Percentiles rank a stretch among this genome's conserved stretches.
phyloP scores from a whole-genome alignment of 2,797 vertebrate genomes.

The Alfaro cultratus region DNA sequence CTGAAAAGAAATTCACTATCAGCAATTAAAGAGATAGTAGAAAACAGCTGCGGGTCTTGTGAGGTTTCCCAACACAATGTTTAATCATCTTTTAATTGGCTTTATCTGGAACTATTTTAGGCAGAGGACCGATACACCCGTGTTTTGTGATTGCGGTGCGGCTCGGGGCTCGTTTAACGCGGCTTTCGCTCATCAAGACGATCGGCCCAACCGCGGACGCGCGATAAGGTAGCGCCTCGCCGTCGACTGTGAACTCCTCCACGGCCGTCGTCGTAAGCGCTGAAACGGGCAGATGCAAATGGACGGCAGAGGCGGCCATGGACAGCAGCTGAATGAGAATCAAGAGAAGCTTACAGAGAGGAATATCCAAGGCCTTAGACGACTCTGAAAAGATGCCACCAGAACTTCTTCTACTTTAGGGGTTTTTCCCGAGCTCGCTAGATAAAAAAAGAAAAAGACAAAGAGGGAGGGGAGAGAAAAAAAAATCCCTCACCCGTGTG shows the following conservation, averaged over 20 bases:
- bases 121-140: conserved; percentile 63
- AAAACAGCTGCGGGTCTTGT: conserved; percentile 74
- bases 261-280: conserved; percentile 44
- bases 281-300: conserved; percentile 59
- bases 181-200: conserved; percentile 44
- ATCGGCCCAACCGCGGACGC: conserved; percentile 24
- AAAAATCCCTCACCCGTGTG: conserved; percentile 59
- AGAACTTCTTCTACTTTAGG: conserved; percentile 69
- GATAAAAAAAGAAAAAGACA: conserved; percentile 32
- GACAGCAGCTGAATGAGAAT: conserved; percentile 38
- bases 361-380: conserved; percentile 69
- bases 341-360: conserved; percentile 54
- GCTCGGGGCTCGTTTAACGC: conserved; percentile 46
- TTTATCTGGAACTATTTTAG: conserved; percentile 77
- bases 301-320: conserved; percentile 21
- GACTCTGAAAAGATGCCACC: conserved; percentile 62
- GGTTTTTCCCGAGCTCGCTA: conserved; percentile 71
- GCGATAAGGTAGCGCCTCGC: conserved; percentile 28
- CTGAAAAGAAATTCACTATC: conserved; percentile 54
- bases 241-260: conserved; percentile 49
- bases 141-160: conserved; percentile 37
- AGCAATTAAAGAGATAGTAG: conserved; percentile 66
- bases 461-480: not conserved
- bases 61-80: conserved; percentile 64
- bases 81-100: conserved; percentile 78